Evolutionary conservation across 2,888 invertebrate genomes (phyloP).

Genomic region (Thumatha senex): DNA sequence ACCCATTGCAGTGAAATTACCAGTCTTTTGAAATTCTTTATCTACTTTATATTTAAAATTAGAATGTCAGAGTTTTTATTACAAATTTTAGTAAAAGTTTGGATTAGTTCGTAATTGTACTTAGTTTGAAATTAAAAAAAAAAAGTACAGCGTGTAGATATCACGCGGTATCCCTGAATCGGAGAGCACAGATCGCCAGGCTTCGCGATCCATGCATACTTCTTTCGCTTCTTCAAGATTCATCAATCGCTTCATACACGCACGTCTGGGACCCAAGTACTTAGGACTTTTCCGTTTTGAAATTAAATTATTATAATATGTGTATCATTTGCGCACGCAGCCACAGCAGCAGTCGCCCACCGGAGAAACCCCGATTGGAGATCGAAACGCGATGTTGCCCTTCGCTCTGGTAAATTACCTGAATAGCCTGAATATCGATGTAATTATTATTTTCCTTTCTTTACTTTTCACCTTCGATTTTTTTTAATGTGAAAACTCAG

Average conservation of each 20-base stretch:
- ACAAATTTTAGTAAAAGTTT: no score
- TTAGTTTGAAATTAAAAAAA: no score
- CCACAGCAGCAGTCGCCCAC: conserved; percentile 76
- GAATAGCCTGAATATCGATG: conserved; percentile 81
- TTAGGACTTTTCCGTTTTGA: no score
- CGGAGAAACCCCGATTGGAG: conserved; percentile 67
- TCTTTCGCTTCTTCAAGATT: no score
- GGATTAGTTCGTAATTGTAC: no score
- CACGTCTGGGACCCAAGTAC: no score
- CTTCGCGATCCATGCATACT: no score
- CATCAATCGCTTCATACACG: no score
- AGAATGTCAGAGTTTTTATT: neutral
- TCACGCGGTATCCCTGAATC: no score
- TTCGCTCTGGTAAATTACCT: conserved; percentile 82
- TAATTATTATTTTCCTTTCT: conserved; percentile 65
- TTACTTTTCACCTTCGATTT: conserved; percentile 40
- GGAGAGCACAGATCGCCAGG: no score
- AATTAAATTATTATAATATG: conserved; percentile 12
- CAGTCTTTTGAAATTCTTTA: neutral
- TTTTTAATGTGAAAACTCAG: conserved; percentile 47
- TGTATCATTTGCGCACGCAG: conserved; percentile 49
- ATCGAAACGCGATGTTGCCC: conserved; percentile 75
- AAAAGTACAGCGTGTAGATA: no score
- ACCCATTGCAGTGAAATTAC: no score
- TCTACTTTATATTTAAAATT: neutral